Percentiles rank a stretch among this genome's conserved stretches.
Evolutionary conservation across 2,888 invertebrate species (phyloP).

Genomic region (Eupithecia vulgata): DNA sequence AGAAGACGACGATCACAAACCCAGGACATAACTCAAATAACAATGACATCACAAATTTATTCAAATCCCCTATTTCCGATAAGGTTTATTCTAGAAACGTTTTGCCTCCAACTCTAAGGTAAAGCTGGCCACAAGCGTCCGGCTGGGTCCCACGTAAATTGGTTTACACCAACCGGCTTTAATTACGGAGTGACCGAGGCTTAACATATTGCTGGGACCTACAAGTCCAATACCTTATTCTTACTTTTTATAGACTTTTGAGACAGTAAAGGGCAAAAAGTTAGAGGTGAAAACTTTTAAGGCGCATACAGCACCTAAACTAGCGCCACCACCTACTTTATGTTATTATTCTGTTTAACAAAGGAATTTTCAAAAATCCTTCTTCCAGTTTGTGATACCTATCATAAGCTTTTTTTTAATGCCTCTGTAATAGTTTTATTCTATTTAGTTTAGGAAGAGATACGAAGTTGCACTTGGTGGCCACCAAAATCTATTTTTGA

Average conservation of each 20-base stretch:
- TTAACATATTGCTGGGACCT: constrained; percentile 16
- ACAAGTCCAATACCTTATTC: neutral
- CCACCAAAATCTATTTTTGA: too few relatives aligned
- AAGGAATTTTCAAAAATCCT: too few relatives aligned
- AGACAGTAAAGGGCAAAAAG: neutral
- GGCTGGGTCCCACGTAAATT: constrained; percentile 31
- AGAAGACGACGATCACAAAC: neutral
- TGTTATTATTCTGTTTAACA: too few relatives aligned
- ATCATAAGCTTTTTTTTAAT: too few relatives aligned
- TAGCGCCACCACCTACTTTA: too few relatives aligned
- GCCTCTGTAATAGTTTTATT: too few relatives aligned
- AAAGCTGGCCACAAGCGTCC: constrained; percentile 21
- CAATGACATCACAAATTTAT: constrained; percentile 5
- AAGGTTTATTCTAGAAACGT: constrained; percentile 4
- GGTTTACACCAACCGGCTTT: constrained; percentile 36
- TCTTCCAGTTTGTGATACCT: too few relatives aligned
- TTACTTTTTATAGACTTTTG: neutral
- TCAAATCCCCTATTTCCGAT: constrained; percentile 6
- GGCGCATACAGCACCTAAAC: too few relatives aligned
- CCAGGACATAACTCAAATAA: neutral
- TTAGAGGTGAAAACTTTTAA: neutral
- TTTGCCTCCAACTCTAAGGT: constrained; percentile 7
- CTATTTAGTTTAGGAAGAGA: too few relatives aligned
- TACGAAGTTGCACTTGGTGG: too few relatives aligned
- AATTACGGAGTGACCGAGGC: constrained; percentile 37